Evolutionary conservation across 2,113 vertebrate genomes (phyloP).

Genomic region (Vulpes vulpes): DNA sequence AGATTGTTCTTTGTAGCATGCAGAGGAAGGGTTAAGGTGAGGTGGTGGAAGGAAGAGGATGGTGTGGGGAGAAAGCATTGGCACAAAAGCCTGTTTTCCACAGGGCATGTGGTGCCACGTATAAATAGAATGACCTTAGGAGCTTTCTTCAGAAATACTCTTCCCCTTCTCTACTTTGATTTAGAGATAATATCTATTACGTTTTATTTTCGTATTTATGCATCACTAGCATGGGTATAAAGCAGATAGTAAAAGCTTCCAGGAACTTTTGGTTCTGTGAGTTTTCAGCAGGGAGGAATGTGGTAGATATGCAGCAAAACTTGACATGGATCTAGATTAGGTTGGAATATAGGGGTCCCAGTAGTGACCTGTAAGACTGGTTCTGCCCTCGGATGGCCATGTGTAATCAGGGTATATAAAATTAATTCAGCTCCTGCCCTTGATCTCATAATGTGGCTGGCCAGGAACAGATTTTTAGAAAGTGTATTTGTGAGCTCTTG

Average conservation of each 20-base stretch:
- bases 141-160: not conserved
- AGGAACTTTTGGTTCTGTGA: not conserved
- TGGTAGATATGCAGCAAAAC: not conserved
- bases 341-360: not conserved
- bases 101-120: accelerated
- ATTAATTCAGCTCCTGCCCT: not conserved
- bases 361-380: not conserved
- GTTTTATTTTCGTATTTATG: not conserved
- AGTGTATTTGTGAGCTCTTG: not conserved
- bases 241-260: not conserved
- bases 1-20: not conserved
- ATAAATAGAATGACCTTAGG: not conserved
- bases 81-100: not conserved
- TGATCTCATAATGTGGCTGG: not conserved
- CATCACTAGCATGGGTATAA: not conserved
- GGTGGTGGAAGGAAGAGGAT: not conserved
- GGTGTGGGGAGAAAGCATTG: not conserved
- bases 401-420: not conserved
- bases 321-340: not conserved
- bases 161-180: not conserved
- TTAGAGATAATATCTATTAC: not conserved
- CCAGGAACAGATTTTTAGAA: not conserved
- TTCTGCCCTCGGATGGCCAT: not conserved
- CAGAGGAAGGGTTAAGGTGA: not conserved
- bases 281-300: not conserved